phyloP scores from a whole-genome alignment of 2,888 invertebrate species.

The Prenolepis imparis region DNA sequence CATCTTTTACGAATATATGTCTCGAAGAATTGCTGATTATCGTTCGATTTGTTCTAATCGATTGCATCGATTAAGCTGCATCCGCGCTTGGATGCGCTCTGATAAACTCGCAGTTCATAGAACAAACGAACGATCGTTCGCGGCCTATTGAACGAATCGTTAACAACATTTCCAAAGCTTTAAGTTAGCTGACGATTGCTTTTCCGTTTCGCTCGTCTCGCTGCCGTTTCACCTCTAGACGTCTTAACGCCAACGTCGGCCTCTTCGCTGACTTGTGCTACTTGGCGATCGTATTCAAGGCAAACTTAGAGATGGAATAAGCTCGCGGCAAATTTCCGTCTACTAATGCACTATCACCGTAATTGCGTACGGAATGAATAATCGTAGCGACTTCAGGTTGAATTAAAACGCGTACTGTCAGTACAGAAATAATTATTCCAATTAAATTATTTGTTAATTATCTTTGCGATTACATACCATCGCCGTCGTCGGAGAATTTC shows the following conservation, averaged over 20 bases:
- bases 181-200: conserved; percentile 19
- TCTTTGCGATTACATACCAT: neutral
- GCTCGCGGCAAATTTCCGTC: conserved; percentile 2
- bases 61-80: conserved; percentile 20
- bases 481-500: neutral
- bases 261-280: conserved; percentile 20
- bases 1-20: neutral
- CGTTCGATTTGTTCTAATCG: conserved; percentile 20
- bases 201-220: neutral
- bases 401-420: conserved; percentile 13
- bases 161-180: conserved; percentile 31
- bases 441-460: conserved; percentile 39
- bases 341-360: conserved; percentile 4
- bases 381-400: neutral
- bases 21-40: neutral
- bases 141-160: conserved; percentile 16
- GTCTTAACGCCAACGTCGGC: conserved; percentile 11
- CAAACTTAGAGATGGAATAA: neutral
- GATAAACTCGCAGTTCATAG: conserved; percentile 22
- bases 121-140: neutral
- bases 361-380: conserved; percentile 30
- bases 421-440: neutral
- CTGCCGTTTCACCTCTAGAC: neutral
- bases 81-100: conserved; percentile 5
- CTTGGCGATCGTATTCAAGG: conserved; percentile 5